Base-by-base conservation (phyloP, 92 coral and sea anemone genomes). In the Nematostella vectensis region DNA sequence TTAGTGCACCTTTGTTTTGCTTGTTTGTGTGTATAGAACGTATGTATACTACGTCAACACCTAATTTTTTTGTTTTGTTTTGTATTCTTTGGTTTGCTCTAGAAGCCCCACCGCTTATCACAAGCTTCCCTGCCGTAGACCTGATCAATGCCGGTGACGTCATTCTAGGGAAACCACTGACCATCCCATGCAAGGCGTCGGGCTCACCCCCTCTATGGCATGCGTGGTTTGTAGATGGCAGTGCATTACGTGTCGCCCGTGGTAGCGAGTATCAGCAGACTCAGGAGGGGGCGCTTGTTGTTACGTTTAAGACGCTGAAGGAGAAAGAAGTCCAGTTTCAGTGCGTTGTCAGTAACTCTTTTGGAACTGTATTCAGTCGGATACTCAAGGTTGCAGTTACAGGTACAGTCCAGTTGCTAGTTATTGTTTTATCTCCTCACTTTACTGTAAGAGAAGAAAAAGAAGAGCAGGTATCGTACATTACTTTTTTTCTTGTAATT, bases 301-400 rank as follows among this genome's bases (percentile, higher is more conserved):
- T 27, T 33, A 0, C 3, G 1, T 21, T 36, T 4, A 20, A 24
- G 13, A 25, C 36, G 36, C 4, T 1, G 0, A 25, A 12, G 3
- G 1, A 11, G 1, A 9, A 0, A 3, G 19, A 0, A 12, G 49
- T 27, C 15, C 2, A 11, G 3, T 58, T 27, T 20, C 48, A 58
- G 51, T 42, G 71, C 43, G 49, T 54, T 0, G 71, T 65, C 25
- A 54, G 61, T 65, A 65, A 65, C 31, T 8, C 27, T 11, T 54
- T 52, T 65, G 71, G 71, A 0, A 54, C 61, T 15, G 78, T 64
- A 1, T 76, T 76, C 49, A 76, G 76, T 26, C 39, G 54, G 27
- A 53, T 45, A 30, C 25, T 62, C 6, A 49, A 56, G 17, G 75
- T 76, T 33, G 77, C 58, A 0, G 72, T 72, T 17, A 72, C 79